Base-by-base conservation (phyloP, 1,140 invertebrate genomes). In the Drosophila navojoa region DNA sequence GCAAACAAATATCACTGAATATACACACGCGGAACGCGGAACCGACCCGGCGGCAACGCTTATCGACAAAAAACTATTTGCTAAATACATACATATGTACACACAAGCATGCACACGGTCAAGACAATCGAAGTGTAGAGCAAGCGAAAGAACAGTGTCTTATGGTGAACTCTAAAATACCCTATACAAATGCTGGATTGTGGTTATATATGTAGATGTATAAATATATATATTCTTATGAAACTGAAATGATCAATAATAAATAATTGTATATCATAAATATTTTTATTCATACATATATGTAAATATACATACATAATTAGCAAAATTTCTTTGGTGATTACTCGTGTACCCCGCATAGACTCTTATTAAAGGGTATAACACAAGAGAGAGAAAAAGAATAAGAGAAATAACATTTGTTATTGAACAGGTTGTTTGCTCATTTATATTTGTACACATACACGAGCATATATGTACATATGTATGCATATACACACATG, bases 61-160 rank as follows among this genome's bases (percentile, higher is more conserved):
- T 68, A 75, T 76, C 78, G 78, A 81, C 78, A 81, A 79, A 79
- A 79, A 90, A 86, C 86, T 90, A 86, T 90, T 81, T 86, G 76
- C 70, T 79, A 82, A 82, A 77, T 76, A 63, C 54, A 19, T 62
- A 57, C 6, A 22, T 22, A 22, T 22, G 19, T 22, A 22, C 19
- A 27, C 4, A 38, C 32, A 50, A 32, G 9, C 32, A 32, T 32
- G 6, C 47, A 52, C 16, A 72, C 35, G 35, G 11, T 50, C 10
- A 42, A 49, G 49, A 59, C 44, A 59, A 19, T n/a, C 19, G 50
- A 55, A 64, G 52, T 63, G 68, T 16, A 55, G 27, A 57, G n/a
- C 3, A 25, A 47, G 1, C 4, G n/a, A 15, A 10, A 32, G 7
- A 29, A 32, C 16, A 2, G 5, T 0, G 10, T 27, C 5, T 9